Percentiles rank a stretch among this genome's conserved stretches.
Conservation (phyloP, 2,888 invertebrate species). For the Hemithea aestivaria region DNA sequence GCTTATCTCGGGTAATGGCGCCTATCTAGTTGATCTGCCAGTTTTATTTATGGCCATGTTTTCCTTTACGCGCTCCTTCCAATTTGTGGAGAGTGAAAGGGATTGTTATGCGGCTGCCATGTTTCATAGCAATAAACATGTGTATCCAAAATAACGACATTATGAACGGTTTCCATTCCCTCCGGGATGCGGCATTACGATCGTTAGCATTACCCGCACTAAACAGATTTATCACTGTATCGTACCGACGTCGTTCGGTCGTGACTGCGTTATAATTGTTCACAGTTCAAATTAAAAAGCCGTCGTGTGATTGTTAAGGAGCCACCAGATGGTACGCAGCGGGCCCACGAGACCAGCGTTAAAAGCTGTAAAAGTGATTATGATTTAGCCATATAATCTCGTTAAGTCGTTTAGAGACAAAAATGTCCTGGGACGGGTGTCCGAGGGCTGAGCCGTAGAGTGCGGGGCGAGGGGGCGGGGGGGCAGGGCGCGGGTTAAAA, state of each 20-base stretch:
- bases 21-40: slow-evolving; percentile 77
- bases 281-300: background rate
- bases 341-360: slow-evolving; percentile 13
- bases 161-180: slow-evolving; percentile 57
- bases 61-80: slow-evolving; percentile 77
- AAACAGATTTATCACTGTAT: background rate
- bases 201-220: slow-evolving; percentile 2
- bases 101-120: slow-evolving; percentile 77
- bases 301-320: background rate
- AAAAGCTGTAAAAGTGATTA: slow-evolving; percentile 25
- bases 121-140: slow-evolving; percentile 77
- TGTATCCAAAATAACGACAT: slow-evolving; percentile 75
- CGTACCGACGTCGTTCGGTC: background rate
- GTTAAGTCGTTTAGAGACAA: slow-evolving; percentile 41
- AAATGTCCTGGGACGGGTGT: slow-evolving; percentile 38
- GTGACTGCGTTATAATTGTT: too few relatives aligned
- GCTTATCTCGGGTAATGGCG: slow-evolving; percentile 76
- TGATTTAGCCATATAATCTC: slow-evolving; percentile 28
- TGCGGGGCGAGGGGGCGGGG: slow-evolving; percentile 9
- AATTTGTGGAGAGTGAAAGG: slow-evolving; percentile 79
- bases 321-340: slow-evolving; percentile 2
- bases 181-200: slow-evolving; percentile 25
- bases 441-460: slow-evolving; percentile 35
- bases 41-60: slow-evolving; percentile 78
- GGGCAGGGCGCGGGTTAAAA: slow-evolving; percentile 43